Conservation (phyloP, 2,113 vertebrate species). For the Marcusenius ussheri region DNA sequence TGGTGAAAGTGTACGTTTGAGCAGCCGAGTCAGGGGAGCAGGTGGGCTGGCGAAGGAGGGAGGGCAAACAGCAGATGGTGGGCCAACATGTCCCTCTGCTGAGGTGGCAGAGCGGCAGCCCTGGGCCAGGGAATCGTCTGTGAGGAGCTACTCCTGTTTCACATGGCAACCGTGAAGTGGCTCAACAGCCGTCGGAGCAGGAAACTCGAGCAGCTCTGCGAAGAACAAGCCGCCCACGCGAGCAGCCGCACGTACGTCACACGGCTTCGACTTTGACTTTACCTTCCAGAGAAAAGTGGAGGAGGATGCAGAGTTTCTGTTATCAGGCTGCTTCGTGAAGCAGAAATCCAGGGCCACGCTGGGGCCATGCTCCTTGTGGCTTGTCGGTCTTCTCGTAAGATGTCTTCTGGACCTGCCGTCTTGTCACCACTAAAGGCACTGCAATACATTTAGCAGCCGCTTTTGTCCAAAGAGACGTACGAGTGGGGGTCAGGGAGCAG, state of each 20-base stretch:
- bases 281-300: background rate
- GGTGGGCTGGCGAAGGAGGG: conserved; percentile 11
- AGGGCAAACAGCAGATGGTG: conserved; percentile 23
- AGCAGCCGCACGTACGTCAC: background rate
- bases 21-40: conserved; percentile 12
- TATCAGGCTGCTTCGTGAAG: background rate
- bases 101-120: conserved; percentile 10
- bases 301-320: background rate
- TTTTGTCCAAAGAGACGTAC: background rate
- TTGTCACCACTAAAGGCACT: background rate
- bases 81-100: conserved; percentile 17
- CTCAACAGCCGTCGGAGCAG: background rate
- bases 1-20: background rate
- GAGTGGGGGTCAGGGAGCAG: background rate
- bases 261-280: background rate
- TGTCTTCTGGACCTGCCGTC: background rate
- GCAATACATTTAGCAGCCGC: background rate
- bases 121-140: background rate
- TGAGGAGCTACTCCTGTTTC: background rate
- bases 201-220: background rate
- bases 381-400: background rate
- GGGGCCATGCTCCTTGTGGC: background rate
- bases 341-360: background rate
- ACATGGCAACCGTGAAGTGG: background rate
- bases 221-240: background rate